Evolutionary conservation across 2,113 vertebrate genomes (phyloP).

Genomic region (Columba janthina): DNA sequence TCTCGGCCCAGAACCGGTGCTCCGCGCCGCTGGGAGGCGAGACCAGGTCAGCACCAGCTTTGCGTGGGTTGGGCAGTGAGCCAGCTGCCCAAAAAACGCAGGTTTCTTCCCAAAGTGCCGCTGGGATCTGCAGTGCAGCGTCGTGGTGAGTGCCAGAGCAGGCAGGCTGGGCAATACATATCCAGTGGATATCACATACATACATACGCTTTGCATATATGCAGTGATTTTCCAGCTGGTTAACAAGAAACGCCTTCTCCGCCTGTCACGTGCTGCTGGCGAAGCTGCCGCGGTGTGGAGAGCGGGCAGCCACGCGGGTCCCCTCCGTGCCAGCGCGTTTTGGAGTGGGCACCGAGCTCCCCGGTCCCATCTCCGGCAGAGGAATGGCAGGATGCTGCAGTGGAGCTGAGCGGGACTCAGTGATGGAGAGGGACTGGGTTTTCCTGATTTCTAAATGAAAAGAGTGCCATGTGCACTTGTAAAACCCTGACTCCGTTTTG

Average conservation of each 20-base stretch:
- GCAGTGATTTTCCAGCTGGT: background rate
- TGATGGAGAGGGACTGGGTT: background rate
- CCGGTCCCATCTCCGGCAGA: background rate
- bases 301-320: background rate
- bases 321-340: accelerated
- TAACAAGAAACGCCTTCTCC: background rate
- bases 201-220: background rate
- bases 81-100: background rate
- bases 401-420: background rate
- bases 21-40: background rate
- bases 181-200: background rate
- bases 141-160: background rate
- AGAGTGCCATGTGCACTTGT: accelerated
- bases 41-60: too few relatives aligned
- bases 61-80: too few relatives aligned
- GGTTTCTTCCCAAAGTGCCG: background rate
- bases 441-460: background rate
- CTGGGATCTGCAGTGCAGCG: accelerated
- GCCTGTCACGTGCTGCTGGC: too few relatives aligned
- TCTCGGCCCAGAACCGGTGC: accelerated
- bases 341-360: background rate
- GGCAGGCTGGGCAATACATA: background rate
- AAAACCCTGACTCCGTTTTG: background rate
- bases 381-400: background rate
- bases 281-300: too few relatives aligned